Conservation (phyloP, 2,888 invertebrate genomes). For the Plutella xylostella region DNA sequence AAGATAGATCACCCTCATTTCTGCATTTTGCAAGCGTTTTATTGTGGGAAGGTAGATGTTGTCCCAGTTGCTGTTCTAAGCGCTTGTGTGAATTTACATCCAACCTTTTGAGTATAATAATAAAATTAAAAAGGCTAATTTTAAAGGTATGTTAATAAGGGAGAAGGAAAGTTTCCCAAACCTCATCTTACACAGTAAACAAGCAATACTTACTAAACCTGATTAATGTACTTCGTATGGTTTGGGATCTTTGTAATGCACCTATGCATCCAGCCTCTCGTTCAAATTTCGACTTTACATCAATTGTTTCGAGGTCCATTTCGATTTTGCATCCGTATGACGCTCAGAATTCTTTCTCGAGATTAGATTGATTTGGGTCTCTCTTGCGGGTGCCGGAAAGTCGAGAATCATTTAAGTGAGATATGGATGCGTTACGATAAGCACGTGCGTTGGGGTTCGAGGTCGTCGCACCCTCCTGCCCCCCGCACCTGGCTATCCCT, state of each 20-base stretch:
- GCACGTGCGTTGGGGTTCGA: constrained; percentile 43
- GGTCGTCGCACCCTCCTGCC: constrained; percentile 61
- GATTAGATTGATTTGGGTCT: not conserved
- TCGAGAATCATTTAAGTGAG: constrained; percentile 1
- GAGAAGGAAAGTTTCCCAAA: no score
- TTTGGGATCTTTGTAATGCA: not conserved
- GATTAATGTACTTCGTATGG: not conserved
- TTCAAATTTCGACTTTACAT: constrained; percentile 3
- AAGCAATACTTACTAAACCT: not conserved
- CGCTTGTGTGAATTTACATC: no score
- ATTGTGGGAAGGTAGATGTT: no score
- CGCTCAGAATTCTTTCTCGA: not conserved
- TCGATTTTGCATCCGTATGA: no score
- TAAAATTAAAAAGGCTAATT: no score
- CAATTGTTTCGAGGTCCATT: not conserved
- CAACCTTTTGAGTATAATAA: no score
- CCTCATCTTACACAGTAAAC: no score
- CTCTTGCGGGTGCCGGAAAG: not conserved
- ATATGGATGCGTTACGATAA: constrained; percentile 5
- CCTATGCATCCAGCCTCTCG: no score
- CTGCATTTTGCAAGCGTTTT: no score
- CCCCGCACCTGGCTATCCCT: constrained; percentile 53
- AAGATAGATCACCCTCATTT: no score
- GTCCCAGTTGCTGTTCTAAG: no score
- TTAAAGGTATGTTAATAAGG: no score